These are phyloP conservation scores for Chrysodeixis includens DNA, from an alignment of 2,888 invertebrate species.

Conservation along the genomic window DNA sequence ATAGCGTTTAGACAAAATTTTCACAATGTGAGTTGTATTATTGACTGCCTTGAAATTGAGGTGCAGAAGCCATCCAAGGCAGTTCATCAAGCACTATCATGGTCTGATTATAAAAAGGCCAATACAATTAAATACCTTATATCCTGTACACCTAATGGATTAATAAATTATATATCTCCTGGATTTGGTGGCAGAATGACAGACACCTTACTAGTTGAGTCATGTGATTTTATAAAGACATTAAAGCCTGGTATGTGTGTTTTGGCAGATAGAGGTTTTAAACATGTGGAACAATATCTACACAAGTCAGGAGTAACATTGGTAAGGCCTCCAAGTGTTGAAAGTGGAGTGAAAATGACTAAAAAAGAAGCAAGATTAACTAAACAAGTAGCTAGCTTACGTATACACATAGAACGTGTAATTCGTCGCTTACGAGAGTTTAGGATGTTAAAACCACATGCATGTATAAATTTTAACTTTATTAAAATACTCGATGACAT, in stretches of 20 bases:
- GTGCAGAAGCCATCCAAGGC: constrained; percentile 68
- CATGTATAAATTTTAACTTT: constrained; percentile 10
- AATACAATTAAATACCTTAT: constrained; percentile 62
- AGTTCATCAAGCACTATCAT: constrained; percentile 63
- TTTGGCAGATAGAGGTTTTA: constrained; percentile 33
- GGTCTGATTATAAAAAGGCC: constrained; percentile 68
- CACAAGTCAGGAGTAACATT: constrained; percentile 1
- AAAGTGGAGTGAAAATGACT: constrained; percentile 5
- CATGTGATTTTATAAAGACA: constrained; percentile 20
- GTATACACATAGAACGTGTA: constrained; percentile 28
- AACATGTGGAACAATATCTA: constrained; percentile 25
- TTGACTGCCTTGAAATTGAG: constrained; percentile 71
- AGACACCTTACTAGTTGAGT: constrained; percentile 35
- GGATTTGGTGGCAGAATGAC: constrained; percentile 55
- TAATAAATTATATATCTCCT: constrained; percentile 57
- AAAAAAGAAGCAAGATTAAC: constrained; percentile 8
- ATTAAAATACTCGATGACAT: constrained; percentile 45
- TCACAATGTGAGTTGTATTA: constrained; percentile 62
- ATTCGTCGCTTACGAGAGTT: constrained; percentile 21
- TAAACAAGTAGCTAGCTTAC: constrained; percentile 23
- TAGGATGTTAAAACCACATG: constrained; percentile 22
- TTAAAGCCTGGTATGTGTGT: constrained; percentile 17
- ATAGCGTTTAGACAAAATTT: constrained; percentile 61
- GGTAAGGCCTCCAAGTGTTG: constrained; percentile 28
- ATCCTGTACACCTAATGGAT: constrained; percentile 58